These are phyloP conservation scores for Heliconius erato DNA, from an alignment of 2,888 invertebrate genomes.

Conservation along the genomic window DNA sequence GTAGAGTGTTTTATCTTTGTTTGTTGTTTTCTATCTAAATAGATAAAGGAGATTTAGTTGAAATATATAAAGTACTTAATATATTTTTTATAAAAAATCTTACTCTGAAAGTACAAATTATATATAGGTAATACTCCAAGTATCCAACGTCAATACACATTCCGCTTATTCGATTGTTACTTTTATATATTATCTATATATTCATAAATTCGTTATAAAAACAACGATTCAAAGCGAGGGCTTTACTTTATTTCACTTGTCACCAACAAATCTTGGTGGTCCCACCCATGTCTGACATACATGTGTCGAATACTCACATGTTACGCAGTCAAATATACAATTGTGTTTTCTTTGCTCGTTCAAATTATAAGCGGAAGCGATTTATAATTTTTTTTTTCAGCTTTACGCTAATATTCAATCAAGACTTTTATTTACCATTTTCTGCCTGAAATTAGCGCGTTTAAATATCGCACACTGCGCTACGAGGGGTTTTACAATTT, in stretches of 20 bases:
- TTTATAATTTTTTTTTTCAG: not conserved
- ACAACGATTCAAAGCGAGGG: conserved; percentile 57
- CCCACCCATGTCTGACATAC: conserved; percentile 76
- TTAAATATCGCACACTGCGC: not conserved
- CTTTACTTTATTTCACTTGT: conserved; percentile 72
- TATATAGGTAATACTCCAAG: too few relatives aligned
- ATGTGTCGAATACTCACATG: conserved; percentile 78
- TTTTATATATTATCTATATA: not conserved
- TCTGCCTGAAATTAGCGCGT: not conserved
- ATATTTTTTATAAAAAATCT: too few relatives aligned
- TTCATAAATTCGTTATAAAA: conserved; percentile 8
- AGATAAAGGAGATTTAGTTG: too few relatives aligned
- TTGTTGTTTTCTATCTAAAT: too few relatives aligned
- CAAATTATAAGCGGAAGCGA: conserved; percentile 22
- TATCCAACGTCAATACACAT: not conserved
- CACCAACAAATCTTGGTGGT: conserved; percentile 82
- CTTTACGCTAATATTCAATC: too few relatives aligned
- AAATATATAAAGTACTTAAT: too few relatives aligned
- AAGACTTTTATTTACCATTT: too few relatives aligned
- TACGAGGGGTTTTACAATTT: not conserved
- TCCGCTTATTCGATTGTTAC: not conserved
- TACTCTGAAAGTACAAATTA: too few relatives aligned
- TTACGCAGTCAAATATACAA: conserved; percentile 71
- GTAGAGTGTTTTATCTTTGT: too few relatives aligned
- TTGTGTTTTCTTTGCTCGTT: conserved; percentile 52